Conservation (phyloP, 2,888 invertebrate species). For the Zaprionus obscuricornis region DNA sequence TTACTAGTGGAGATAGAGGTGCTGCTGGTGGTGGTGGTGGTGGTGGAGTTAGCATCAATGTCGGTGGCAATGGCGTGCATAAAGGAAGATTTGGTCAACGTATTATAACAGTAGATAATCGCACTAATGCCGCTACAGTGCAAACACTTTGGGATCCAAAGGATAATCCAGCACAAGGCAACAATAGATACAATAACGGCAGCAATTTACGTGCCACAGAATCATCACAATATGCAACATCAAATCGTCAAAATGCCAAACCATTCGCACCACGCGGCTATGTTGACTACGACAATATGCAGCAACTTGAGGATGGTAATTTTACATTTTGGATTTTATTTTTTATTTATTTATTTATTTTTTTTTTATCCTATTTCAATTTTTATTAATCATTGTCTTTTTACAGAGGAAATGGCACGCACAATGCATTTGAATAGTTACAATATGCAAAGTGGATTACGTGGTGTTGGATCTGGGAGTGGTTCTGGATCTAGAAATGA, state of each 20-base stretch:
- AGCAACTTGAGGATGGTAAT: conserved; percentile 81
- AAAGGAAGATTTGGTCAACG: conserved; percentile 42
- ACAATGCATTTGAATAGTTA: conserved; percentile 47
- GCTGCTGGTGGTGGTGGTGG: not conserved
- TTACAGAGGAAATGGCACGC: conserved; percentile 57
- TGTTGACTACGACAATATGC: conserved; percentile 83
- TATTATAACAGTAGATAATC: conserved; percentile 46
- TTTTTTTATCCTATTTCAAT: no score
- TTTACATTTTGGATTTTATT: not conserved
- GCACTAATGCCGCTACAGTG: conserved; percentile 10
- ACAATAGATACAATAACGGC: conserved; percentile 4
- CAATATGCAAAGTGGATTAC: no score
- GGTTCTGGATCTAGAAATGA: no score
- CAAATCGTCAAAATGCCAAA: conserved; percentile 41
- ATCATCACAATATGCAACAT: conserved; percentile 6
- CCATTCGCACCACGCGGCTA: conserved; percentile 80
- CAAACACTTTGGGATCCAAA: conserved; percentile 39
- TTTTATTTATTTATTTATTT: not conserved
- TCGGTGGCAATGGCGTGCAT: conserved; percentile 3
- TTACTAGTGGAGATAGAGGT: not conserved
- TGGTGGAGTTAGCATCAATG: not conserved
- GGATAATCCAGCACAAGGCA: conserved; percentile 19
- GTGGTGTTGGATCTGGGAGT: no score
- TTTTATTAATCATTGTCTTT: not conserved
- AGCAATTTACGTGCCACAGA: not conserved